Evolutionary conservation across 1,140 invertebrate species (phyloP).

Genomic region (Phymorhynchus buccinoides): DNA sequence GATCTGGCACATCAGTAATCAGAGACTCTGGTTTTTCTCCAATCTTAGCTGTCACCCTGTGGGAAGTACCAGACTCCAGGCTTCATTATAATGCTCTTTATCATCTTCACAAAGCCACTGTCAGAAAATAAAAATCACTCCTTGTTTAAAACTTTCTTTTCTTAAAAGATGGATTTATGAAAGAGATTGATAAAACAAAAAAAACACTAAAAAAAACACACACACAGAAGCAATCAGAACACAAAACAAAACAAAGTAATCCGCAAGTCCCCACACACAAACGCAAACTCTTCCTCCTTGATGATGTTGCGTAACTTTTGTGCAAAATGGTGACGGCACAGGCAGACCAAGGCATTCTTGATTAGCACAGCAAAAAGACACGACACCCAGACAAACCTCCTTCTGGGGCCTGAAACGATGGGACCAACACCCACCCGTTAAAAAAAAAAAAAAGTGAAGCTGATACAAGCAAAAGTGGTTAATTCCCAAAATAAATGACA

Average conservation of each 20-base stretch:
- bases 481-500: neutral
- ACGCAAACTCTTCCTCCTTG: neutral
- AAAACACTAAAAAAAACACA: too few species aligned
- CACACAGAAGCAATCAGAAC: neutral
- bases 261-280: neutral
- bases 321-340: neutral
- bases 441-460: neutral
- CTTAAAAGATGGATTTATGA: neutral
- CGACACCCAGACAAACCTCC: too few species aligned
- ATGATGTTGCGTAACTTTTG: neutral
- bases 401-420: neutral
- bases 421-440: neutral
- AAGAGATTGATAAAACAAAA: neutral
- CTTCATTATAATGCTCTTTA: too few species aligned
- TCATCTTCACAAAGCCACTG: too few species aligned
- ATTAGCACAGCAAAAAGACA: neutral
- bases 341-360: neutral
- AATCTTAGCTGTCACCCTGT: too few species aligned
- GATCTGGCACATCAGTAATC: too few species aligned
- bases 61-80: too few species aligned
- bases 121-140: too few species aligned
- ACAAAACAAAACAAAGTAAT: neutral
- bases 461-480: neutral
- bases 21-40: too few species aligned
- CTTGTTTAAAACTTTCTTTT: too few species aligned